Evolutionary conservation across 2,797 vertebrate genomes (phyloP).

Genomic region (Diglossa cyanea): DNA sequence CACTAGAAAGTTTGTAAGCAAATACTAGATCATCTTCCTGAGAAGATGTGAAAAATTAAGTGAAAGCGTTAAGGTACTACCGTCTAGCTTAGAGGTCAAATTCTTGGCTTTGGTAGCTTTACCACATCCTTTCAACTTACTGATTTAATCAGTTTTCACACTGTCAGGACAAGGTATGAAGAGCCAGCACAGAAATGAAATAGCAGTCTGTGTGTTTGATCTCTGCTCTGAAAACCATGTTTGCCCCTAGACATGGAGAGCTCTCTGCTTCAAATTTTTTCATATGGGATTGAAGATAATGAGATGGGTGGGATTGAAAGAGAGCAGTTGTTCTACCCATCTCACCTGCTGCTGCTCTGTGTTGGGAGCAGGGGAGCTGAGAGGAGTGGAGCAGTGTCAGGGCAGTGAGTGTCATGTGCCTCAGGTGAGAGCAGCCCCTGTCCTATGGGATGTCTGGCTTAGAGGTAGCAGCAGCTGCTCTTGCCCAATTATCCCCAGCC

Average conservation of each 20-base stretch:
- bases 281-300: background rate
- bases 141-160: slow-evolving; percentile 1
- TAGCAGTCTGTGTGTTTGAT: background rate
- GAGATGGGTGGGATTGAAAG: background rate
- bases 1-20: background rate
- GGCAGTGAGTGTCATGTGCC: rapidly evolving
- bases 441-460: rapidly evolving
- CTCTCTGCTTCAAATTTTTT: background rate
- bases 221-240: background rate
- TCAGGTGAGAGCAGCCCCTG: background rate
- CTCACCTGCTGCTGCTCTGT: rapidly evolving
- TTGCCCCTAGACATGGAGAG: background rate
- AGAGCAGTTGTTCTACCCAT: background rate
- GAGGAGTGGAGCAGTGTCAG: rapidly evolving
- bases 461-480: background rate
- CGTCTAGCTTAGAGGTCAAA: background rate
- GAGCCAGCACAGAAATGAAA: background rate
- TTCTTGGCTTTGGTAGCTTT: background rate
- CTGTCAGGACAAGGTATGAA: background rate
- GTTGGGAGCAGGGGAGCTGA: rapidly evolving
- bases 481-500: rapidly evolving
- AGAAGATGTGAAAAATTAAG: background rate
- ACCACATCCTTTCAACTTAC: background rate
- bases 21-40: background rate
- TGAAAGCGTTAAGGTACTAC: background rate